Conservation (phyloP, 2,113 vertebrate genomes). For the Columba livia region DNA sequence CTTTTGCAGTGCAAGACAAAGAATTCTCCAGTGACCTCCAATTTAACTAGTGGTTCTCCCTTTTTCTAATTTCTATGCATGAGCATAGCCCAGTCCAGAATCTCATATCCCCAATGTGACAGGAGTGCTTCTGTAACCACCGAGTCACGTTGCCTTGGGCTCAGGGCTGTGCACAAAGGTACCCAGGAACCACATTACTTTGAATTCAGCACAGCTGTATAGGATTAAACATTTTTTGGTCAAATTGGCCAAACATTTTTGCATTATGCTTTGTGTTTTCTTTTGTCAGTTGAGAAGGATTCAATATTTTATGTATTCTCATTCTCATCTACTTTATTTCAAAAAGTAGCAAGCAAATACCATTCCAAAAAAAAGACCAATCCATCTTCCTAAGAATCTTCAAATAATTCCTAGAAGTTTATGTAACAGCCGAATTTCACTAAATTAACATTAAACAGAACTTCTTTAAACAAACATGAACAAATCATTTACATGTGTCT, state of each 20-base stretch:
- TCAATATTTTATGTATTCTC: neutral
- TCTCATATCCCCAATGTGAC: neutral
- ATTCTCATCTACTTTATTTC: constrained; percentile 31
- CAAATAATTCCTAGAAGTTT: constrained; percentile 60
- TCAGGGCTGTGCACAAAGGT: neutral
- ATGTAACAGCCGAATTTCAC: constrained; percentile 28
- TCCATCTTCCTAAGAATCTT: constrained; percentile 55
- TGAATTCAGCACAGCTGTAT: neutral
- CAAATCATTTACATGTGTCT: constrained; percentile 48
- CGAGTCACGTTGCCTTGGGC: fast-evolving
- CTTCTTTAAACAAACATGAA: constrained; percentile 50
- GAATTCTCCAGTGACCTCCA: neutral
- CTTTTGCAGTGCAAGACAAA: neutral
- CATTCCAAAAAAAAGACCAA: constrained; percentile 28
- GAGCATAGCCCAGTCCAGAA: neutral
- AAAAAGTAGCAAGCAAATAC: constrained; percentile 29
- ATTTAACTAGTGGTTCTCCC: neutral
- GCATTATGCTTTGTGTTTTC: neutral
- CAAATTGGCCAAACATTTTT: neutral
- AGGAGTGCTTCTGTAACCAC: neutral
- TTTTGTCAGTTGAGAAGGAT: neutral
- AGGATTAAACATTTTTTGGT: neutral
- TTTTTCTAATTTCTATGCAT: fast-evolving
- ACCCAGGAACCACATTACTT: fast-evolving
- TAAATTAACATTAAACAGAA: constrained; percentile 49